Evolutionary conservation across 2,888 invertebrate species (phyloP).

Genomic region (Tipula confusa): DNA sequence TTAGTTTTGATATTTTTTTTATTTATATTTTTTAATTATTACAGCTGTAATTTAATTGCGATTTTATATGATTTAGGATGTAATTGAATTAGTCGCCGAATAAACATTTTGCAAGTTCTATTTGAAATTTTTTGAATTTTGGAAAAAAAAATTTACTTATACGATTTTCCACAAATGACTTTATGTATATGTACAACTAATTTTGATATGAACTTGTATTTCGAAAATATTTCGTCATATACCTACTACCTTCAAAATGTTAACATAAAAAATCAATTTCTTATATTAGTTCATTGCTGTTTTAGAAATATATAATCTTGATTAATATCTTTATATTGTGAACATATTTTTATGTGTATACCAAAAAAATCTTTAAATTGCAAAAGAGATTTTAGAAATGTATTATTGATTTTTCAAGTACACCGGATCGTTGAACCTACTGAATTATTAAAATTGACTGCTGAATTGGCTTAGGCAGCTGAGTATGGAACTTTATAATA

Average conservation of each 20-base stretch:
- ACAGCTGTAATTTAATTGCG: conserved; percentile 20
- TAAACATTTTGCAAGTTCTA: too few species aligned
- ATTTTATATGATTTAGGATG: not conserved
- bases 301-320: not conserved
- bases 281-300: not conserved
- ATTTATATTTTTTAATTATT: not conserved
- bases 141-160: not conserved
- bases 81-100: not conserved
- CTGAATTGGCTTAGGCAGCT: too few species aligned
- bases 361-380: not conserved
- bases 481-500: not conserved
- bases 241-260: not conserved
- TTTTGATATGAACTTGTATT: not conserved
- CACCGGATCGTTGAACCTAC: not conserved
- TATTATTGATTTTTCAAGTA: conserved; percentile 3
- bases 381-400: not conserved
- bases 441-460: not conserved
- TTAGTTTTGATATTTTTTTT: not conserved
- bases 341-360: not conserved
- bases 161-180: not conserved
- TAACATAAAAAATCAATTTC: too few species aligned
- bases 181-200: not conserved
- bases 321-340: not conserved
- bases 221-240: too few species aligned
- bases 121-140: not conserved